Percentiles rank a stretch among this genome's conserved stretches.
phyloP scores from a whole-genome alignment of 1,140 invertebrate species.

The Octopus bimaculoides region DNA sequence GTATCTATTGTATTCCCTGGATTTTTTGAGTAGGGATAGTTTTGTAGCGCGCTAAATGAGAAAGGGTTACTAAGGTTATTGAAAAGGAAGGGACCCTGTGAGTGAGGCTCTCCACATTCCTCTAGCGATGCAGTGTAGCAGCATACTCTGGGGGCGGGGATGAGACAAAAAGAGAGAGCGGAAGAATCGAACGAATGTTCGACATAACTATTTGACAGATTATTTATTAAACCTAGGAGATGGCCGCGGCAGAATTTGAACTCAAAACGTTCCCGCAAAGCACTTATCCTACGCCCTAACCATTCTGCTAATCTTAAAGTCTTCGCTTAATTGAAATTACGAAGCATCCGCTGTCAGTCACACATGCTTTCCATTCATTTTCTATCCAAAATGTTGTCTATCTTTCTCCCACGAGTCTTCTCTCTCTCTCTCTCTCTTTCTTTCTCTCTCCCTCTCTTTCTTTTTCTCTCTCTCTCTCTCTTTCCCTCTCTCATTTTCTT shows the following conservation, averaged over 20 bases:
- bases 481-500: background rate
- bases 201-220: no score
- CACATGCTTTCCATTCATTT: background rate
- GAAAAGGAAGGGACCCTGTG: no score
- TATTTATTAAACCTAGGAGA: background rate
- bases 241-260: background rate
- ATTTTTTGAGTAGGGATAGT: no score
- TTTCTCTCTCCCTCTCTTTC: background rate
- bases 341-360: background rate
- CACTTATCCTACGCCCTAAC: background rate
- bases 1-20: no score
- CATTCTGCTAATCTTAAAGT: background rate
- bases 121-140: no score
- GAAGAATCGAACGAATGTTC: no score
- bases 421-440: background rate
- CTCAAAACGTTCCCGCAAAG: background rate
- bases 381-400: background rate
- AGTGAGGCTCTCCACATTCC: no score
- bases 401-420: background rate
- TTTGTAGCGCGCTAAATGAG: no score
- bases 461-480: background rate
- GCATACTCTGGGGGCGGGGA: no score
- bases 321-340: background rate
- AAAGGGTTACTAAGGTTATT: no score
- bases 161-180: no score